These are phyloP conservation scores for Aphelocoma coerulescens DNA, from an alignment of 2,113 vertebrate genomes.

Conservation along the genomic window DNA sequence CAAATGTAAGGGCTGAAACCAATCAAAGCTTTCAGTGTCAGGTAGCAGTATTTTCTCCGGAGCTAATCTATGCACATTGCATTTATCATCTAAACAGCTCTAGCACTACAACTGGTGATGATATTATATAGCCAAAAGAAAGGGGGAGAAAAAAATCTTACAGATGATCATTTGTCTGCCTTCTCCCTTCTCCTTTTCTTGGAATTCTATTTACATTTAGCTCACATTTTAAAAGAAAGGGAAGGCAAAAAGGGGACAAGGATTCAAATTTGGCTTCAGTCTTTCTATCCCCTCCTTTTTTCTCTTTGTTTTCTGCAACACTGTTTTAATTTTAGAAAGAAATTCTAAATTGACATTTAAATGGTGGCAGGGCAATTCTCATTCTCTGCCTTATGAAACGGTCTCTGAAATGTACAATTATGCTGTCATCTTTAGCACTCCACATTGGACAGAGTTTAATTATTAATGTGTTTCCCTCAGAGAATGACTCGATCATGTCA, in stretches of 20 bases:
- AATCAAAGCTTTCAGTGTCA: conserved; percentile 54
- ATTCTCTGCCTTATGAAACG: conserved; percentile 71
- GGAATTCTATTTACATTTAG: conserved; percentile 47
- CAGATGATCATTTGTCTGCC: conserved; percentile 51
- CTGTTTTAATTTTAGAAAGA: conserved; percentile 73
- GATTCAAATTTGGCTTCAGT: conserved; percentile 58
- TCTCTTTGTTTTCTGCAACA: conserved; percentile 37
- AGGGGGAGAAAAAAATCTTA: background rate
- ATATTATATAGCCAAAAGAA: conserved; percentile 45
- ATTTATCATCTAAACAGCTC: conserved; percentile 68
- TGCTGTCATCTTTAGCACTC: conserved; percentile 86
- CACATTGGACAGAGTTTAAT: conserved; percentile 90
- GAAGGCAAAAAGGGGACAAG: conserved; percentile 1
- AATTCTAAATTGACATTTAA: conserved; percentile 80
- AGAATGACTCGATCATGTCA: conserved; percentile 91
- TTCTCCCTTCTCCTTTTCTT: background rate
- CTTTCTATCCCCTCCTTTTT: background rate
- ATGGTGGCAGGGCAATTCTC: conserved; percentile 78
- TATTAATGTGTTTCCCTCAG: conserved; percentile 94
- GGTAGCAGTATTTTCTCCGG: background rate
- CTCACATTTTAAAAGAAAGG: conserved; percentile 58
- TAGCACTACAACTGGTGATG: conserved; percentile 36
- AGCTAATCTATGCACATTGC: conserved; percentile 59
- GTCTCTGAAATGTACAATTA: conserved; percentile 84
- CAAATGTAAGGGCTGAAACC: conserved; percentile 50